Conservation (phyloP, 2,888 invertebrate species). For the Megastigmus dorsalis region DNA sequence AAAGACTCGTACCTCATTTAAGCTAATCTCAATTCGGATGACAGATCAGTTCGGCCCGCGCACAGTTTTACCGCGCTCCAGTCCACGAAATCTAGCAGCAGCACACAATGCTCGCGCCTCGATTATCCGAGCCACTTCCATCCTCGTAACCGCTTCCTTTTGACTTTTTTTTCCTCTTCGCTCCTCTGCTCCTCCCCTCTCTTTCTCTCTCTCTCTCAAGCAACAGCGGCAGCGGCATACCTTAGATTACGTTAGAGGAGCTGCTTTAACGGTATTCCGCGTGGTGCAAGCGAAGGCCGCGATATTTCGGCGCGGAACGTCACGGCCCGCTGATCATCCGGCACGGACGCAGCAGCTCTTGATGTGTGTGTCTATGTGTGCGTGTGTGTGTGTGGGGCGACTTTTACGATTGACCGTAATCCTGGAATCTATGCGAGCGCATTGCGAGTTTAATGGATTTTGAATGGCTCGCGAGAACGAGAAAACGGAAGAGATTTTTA, state of each 20-base stretch:
- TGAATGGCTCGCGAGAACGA: too few species aligned
- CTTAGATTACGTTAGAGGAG: too few species aligned
- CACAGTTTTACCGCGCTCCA: not conserved
- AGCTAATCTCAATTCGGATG: not conserved
- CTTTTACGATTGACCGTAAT: not conserved
- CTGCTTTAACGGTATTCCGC: slow-evolving; percentile 21
- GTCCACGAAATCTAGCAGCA: not conserved
- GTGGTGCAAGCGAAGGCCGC: not conserved
- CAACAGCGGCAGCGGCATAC: not conserved
- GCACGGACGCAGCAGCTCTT: not conserved
- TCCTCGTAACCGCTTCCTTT: slow-evolving; percentile 9
- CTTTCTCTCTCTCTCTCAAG: not conserved
- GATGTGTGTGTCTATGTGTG: not conserved
- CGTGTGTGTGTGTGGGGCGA: not conserved
- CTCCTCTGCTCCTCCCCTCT: slow-evolving; percentile 2
- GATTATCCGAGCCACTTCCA: slow-evolving; percentile 13
- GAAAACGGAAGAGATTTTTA: too few species aligned
- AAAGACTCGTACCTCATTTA: not conserved
- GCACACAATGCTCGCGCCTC: slow-evolving; percentile 26
- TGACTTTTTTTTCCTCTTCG: not conserved
- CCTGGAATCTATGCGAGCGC: not conserved
- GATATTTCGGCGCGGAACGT: slow-evolving; percentile 6
- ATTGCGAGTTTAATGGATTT: not conserved
- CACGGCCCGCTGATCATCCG: not conserved
- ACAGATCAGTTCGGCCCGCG: not conserved